Evolutionary conservation across 1,140 invertebrate genomes (phyloP).

Genomic region (Cherax quadricarinatus): DNA sequence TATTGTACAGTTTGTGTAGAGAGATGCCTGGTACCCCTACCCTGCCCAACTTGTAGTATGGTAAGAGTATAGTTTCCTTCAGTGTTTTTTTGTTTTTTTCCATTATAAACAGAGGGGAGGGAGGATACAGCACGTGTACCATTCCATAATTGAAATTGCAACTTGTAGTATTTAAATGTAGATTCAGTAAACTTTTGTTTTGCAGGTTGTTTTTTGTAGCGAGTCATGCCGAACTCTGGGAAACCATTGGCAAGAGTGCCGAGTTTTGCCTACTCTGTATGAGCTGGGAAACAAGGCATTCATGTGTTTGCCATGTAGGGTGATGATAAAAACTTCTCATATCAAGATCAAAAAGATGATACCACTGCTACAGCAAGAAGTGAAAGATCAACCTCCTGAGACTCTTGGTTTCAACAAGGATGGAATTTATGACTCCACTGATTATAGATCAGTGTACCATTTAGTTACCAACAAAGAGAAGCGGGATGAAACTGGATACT

Average conservation of each 20-base stretch:
- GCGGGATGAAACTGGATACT: not conserved
- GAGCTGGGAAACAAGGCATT: not conserved
- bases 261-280: not conserved
- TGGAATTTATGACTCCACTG: conserved; percentile 15
- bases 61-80: too few species aligned
- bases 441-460: conserved; percentile 42
- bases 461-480: not conserved
- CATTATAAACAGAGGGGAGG: too few species aligned
- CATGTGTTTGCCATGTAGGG: not conserved
- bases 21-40: too few species aligned
- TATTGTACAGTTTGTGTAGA: too few species aligned
- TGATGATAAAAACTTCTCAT: conserved; percentile 16
- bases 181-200: not conserved
- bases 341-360: not conserved
- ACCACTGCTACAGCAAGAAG: conserved; percentile 7
- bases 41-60: too few species aligned
- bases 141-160: too few species aligned
- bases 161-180: too few species aligned
- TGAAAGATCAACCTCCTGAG: not conserved
- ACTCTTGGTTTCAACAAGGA: conserved; percentile 23
- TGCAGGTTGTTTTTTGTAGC: conserved; percentile 42
- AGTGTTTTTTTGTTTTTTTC: too few species aligned
- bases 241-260: conserved; percentile 41
- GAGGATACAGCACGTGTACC: too few species aligned
- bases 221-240: not conserved